A percentile compares a stretch with the other conserved stretches of the same genome.
Conservation (phyloP, 1,140 invertebrate genomes). For the Phortica variegata region DNA sequence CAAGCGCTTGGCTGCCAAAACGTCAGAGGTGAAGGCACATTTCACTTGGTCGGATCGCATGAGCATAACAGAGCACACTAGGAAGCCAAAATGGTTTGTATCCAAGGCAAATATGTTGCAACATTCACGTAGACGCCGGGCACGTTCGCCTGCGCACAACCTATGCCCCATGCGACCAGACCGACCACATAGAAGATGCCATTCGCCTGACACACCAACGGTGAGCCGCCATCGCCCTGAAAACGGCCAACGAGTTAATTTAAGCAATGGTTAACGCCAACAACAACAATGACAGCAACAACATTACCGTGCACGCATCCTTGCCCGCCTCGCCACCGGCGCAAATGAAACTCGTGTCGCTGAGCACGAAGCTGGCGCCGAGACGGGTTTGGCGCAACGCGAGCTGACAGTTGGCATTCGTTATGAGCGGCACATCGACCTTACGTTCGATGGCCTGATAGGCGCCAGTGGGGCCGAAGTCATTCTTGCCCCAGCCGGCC, state of each 20-base stretch:
- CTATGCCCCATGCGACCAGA: constrained; percentile 75
- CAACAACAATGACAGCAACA: neutral
- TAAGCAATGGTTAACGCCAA: neutral
- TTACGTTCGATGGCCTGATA: constrained; percentile 70
- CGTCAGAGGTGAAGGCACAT: too few species aligned
- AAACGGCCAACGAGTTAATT: neutral
- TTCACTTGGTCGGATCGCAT: too few species aligned
- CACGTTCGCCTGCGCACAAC: constrained; percentile 65
- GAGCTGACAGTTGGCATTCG: constrained; percentile 64
- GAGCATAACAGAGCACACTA: too few species aligned
- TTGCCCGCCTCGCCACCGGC: constrained; percentile 75
- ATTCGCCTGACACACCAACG: constrained; percentile 67
- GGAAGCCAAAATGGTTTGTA: constrained; percentile 55
- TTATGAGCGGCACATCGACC: constrained; percentile 71
- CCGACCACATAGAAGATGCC: constrained; percentile 66
- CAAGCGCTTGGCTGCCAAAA: too few species aligned
- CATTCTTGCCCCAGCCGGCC: constrained; percentile 80
- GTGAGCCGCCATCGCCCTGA: constrained; percentile 76
- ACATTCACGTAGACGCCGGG: constrained; percentile 73
- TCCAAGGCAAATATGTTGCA: constrained; percentile 65
- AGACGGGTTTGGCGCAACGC: constrained; percentile 66
- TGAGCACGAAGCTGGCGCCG: constrained; percentile 64
- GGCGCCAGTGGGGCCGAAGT: constrained; percentile 66
- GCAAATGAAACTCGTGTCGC: constrained; percentile 70
- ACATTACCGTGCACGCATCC: constrained; percentile 67